Evolutionary conservation across 64 coral and sea anemone species (phyloP), one percentile per base, ranked within the genome.

Genomic region (Dendronephthya gigantea): DNA sequence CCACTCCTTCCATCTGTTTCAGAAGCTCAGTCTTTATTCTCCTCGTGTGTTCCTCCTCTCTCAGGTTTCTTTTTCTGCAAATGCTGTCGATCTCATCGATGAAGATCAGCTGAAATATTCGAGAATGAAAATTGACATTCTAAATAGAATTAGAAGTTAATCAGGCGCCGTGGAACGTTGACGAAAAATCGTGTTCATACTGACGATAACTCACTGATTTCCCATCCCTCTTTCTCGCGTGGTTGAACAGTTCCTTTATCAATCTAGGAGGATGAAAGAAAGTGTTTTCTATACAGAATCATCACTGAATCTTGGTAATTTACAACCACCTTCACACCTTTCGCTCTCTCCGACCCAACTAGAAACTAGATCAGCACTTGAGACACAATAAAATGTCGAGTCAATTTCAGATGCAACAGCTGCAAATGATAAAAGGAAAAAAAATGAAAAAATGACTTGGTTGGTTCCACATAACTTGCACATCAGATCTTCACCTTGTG

Each of bases 281-380:
- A n/a, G 25, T n/a, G n/a, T n/a, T n/a, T n/a, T n/a, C n/a, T n/a
- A n/a, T n/a, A n/a, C n/a, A n/a, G n/a, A n/a, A n/a, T n/a, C n/a
- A n/a, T n/a, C n/a, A n/a, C n/a, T n/a, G n/a, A n/a, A n/a, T n/a
- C n/a, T n/a, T n/a, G n/a, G n/a, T n/a, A n/a, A n/a, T 88, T 15
- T 35, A 27, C 4, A 39, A 30, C 27, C 17, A 35, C 1, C 22
- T 84, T 88, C 88, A 65, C 85, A 97, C 94, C 90, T 93, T 91
- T 97, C 94, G 84, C 94, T 97, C 68, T 97, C 94, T 43, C 94
- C 94, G 15, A 97, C 89, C 94, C 94, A 97, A 56, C 94, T 97
- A 50, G 94, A 97, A 1, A 97, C 88, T 4, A 97, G 89, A 70
- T 97, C 94, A n/a, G 94, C 90, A 70, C 94, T 97, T 23, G 94